Evolutionary conservation across 2,797 vertebrate species (phyloP).

Genomic region (Nannoperca australis): DNA sequence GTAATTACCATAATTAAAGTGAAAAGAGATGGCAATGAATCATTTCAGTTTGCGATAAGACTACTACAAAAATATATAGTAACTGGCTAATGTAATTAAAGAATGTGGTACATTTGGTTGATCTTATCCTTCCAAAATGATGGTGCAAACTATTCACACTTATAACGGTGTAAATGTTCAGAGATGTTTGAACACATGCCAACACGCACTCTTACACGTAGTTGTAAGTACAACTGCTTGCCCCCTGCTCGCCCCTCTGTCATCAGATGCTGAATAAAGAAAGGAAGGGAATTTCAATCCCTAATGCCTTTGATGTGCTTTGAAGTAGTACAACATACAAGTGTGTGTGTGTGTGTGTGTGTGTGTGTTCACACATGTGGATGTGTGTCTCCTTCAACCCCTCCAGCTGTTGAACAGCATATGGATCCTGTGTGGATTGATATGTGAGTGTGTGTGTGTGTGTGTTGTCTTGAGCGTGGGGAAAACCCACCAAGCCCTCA

Average conservation of each 20-base stretch:
- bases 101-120: constrained; percentile 45
- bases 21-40: not conserved
- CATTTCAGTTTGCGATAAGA: constrained; percentile 1
- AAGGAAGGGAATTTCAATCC: constrained; percentile 67
- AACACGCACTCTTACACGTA: constrained; percentile 61
- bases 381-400: constrained; percentile 51
- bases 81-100: constrained; percentile 37
- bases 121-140: constrained; percentile 66
- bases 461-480: constrained; percentile 35
- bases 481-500: constrained; percentile 49
- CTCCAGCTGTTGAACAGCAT: constrained; percentile 75
- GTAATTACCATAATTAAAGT: constrained; percentile 23
- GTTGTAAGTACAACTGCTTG: constrained; percentile 64
- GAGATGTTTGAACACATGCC: constrained; percentile 68
- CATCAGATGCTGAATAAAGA: constrained; percentile 70
- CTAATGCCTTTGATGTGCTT: constrained; percentile 71
- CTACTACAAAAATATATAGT: not conserved
- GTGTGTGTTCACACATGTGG: constrained; percentile 37
- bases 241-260: constrained; percentile 51
- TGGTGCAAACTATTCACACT: constrained; percentile 58
- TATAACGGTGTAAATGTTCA: constrained; percentile 57
- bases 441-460: constrained; percentile 30
- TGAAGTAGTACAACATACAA: constrained; percentile 68
- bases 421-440: constrained; percentile 64
- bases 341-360: constrained; percentile 33